Base-by-base conservation (phyloP, 2,113 vertebrate species). In the Anhinga rufa region DNA sequence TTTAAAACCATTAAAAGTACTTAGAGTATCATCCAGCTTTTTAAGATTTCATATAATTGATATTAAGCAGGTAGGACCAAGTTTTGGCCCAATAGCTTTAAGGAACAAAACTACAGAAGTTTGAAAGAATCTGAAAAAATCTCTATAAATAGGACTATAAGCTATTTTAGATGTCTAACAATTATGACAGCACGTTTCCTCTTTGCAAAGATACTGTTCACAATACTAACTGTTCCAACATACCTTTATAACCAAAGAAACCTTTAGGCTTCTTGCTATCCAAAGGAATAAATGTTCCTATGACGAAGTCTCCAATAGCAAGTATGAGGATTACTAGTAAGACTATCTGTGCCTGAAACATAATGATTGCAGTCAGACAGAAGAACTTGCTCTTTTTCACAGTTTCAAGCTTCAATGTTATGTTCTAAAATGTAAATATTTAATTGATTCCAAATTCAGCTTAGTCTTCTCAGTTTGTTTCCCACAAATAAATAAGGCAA, bases 191-290 rank as follows among this genome's bases (percentile, higher is more conserved):
- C 19, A 25, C 6, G 13, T 16, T 26, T 70, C 22, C 29, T 54
- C 42, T 60, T 54, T 22, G 10, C 10, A 60, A 60, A 64, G 14
- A 15, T 21, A 57, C 1, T 68, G 7, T 57, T 86, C 90, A 64
- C 40, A 48, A 24, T 12, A 77, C 6, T 62, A 82, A 77, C 22
- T 61, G 65, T 75, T 90, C 22, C 89, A 85, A 97, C 98, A 82
- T 98, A 99, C 99, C 97, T 79, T 99, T 98, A 68, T 99, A 99
- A 88, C 99, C 98, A 91, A 99, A 99, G 95, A 99, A 99, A 70
- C 99, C 99, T 91, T 93, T 80, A 38, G 98, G 42, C 95, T 99
- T 98, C 97, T 99, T 99, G 51, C 97, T 97, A 31, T 99, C 98
- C 57, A 99, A 25, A 58, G 98, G 95, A 95, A 99, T 99, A 96